Base-by-base conservation (phyloP, 2,113 vertebrate species). In the Etheostoma spectabile region DNA sequence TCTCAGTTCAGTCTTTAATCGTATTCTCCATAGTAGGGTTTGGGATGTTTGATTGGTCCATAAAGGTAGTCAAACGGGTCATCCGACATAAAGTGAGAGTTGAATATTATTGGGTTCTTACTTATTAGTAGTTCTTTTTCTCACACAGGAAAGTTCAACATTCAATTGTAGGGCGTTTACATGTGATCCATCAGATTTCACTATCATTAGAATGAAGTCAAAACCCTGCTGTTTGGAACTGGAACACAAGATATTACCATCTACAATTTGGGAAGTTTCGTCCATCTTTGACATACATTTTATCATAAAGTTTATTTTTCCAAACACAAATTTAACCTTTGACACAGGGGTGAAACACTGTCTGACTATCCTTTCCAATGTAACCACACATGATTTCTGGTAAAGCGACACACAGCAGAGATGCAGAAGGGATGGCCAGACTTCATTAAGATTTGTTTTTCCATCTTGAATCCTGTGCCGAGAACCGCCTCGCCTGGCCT, bases 391-490 rank as follows among this genome's bases (percentile, higher is more conserved):
- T 66, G 70, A 67, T 59, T 64, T 68, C 60, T 78, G 61, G n/a
- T 74, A 7, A 66, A 79, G 78, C 51, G 72, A 82, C 74, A 70
- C 63, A 19, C 51, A 72, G 61, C 82, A 73, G 63, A 74, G 83
- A 67, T 45, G 64, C 63, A 60, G 16, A n/a, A 72, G 72, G 77
- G 63, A 86, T 42, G 85, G 80, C 83, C 87, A 86, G 65, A 84
- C 82, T 83, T 91, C 73, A 90, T 91, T 89, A 88, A 56, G 55
- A 67, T 87, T 69, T 92, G 80, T 93, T 93, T 92, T 94, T 94
- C 88, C 87, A 89, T 86, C 73, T 84, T 77, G 70, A 63, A 74
- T 85, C 86, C 70, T 30, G 80, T 42, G 33, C 57, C 7, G 67
- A 82, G 68, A 72, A 18, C 71, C 74, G 55, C 79, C 81, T 56